A percentile compares a stretch with the other conserved stretches of the same genome.
These are phyloP conservation scores for Diplolepis rosae DNA, from an alignment of 2,888 invertebrate species.

Conservation along the genomic window DNA sequence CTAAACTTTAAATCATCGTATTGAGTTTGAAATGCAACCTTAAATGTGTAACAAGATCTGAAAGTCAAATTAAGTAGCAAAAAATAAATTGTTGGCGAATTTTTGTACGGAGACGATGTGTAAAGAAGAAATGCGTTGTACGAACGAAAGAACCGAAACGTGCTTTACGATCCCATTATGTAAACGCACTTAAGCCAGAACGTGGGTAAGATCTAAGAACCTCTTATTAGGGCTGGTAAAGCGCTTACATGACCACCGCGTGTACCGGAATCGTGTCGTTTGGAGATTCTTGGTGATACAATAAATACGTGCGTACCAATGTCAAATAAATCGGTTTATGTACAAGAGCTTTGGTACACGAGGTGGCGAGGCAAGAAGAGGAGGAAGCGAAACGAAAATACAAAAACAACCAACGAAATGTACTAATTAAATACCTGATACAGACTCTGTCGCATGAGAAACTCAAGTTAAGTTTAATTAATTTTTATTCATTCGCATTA, in stretches of 20 bases:
- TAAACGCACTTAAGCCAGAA: conserved; percentile 40
- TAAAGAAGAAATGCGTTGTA: conserved; percentile 8
- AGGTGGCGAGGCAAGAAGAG: conserved; percentile 18
- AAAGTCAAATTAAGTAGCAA: too few relatives aligned
- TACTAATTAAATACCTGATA: conserved; percentile 30
- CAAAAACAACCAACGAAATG: conserved; percentile 21
- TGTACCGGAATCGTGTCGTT: conserved; percentile 29
- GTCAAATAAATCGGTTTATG: conserved; percentile 31
- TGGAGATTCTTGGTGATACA: conserved; percentile 29
- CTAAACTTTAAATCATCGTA: too few relatives aligned
- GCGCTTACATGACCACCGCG: conserved; percentile 19
- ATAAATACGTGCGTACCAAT: conserved; percentile 32
- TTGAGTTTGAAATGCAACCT: too few relatives aligned
- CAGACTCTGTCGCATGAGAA: conserved; percentile 11
- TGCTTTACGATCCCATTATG: conserved; percentile 53
- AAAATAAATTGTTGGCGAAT: not conserved
- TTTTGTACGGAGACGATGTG: not conserved
- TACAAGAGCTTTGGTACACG: conserved; percentile 27
- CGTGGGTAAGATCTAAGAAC: conserved; percentile 3
- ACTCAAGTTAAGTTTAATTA: conserved; percentile 15
- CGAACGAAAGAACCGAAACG: not conserved
- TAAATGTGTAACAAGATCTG: too few relatives aligned
- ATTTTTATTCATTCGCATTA: not conserved
- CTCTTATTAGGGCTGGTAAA: conserved; percentile 26
- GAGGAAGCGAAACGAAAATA: conserved; percentile 18